Evolutionary conservation across 2,797 vertebrate species (phyloP), one percentile per base, ranked within the genome.

Genomic region (Geotrypetes seraphini): DNA sequence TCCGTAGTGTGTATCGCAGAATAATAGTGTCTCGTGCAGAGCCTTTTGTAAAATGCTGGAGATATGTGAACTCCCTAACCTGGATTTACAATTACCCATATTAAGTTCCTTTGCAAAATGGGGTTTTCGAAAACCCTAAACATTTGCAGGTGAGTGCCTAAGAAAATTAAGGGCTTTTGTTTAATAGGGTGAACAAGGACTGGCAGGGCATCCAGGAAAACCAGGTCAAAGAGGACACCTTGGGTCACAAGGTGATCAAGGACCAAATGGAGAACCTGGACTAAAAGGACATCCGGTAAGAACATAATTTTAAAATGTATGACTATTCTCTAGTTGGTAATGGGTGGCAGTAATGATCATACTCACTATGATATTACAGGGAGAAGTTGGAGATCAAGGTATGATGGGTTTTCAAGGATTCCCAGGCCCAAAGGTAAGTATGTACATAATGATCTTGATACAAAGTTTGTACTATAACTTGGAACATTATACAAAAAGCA

Each of bases 351-450:
- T 13, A 20, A 15, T 25, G 39, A 39, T 18, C 32, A 49, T 8
- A 3, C 43, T 36, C 69, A 8, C 30, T n/a, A n/a, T 72, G 10
- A 13, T 47, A 2, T 72, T 84, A 10, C 71, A 97, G 95, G 94
- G 95, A 30, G 87, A 92, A 54, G 24, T 72, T 46, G 95, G 95
- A 63, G 71, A 85, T 59, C 65, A 50, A 60, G 95, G 95, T 39
- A 68, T 90, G 51, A 78, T 76, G 63, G 95, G 95, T 13, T 87
- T 97, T 50, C 86, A 86, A 37, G 95, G 94, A 52, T 94, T 96
- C 45, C 86, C 89, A 50, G 95, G 95, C 12, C 93, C 91, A 39
- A 89, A 79, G 83, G 95, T 98, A 73, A 37, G 84, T 19, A 8
- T 5, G 19, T 19, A 19, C 19, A 8, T 8, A 19, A 19, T 19